These are phyloP conservation scores for Erebia ligea DNA, from an alignment of 2,888 invertebrate genomes.

Conservation along the genomic window DNA sequence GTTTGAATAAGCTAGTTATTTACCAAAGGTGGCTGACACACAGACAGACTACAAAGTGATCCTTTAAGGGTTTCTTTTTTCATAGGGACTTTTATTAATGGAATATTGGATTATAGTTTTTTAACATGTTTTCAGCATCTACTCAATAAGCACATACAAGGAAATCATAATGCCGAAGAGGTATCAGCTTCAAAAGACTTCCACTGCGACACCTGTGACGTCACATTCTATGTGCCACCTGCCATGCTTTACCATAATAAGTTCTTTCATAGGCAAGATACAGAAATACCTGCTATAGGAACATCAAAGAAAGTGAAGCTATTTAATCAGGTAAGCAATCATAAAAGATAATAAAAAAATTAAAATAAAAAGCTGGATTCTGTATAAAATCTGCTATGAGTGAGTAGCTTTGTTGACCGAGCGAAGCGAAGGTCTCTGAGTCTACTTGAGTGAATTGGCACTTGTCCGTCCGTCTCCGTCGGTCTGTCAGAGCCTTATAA, in stretches of 20 bases:
- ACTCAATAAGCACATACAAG: slow-evolving; percentile 82
- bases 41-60: too few species aligned
- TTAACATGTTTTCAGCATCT: slow-evolving; percentile 73
- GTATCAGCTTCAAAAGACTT: slow-evolving; percentile 52
- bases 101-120: not conserved
- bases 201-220: slow-evolving; percentile 82
- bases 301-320: slow-evolving; percentile 70
- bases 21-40: too few species aligned
- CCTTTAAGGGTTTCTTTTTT: not conserved
- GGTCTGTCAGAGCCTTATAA: too few species aligned
- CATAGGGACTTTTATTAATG: not conserved
- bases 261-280: slow-evolving; percentile 74
- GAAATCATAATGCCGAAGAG: slow-evolving; percentile 64
- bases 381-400: too few species aligned
- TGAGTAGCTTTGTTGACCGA: too few species aligned
- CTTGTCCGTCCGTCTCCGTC: too few species aligned
- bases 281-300: slow-evolving; percentile 67
- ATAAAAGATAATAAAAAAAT: not conserved
- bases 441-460: too few species aligned
- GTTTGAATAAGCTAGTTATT: too few species aligned
- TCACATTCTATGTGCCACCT: slow-evolving; percentile 79
- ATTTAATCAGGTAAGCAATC: slow-evolving; percentile 58
- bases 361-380: too few species aligned
- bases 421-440: too few species aligned
- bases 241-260: slow-evolving; percentile 84